Base-by-base conservation (phyloP, 2,797 vertebrate species). In the Sebastiscus albofasciatus region DNA sequence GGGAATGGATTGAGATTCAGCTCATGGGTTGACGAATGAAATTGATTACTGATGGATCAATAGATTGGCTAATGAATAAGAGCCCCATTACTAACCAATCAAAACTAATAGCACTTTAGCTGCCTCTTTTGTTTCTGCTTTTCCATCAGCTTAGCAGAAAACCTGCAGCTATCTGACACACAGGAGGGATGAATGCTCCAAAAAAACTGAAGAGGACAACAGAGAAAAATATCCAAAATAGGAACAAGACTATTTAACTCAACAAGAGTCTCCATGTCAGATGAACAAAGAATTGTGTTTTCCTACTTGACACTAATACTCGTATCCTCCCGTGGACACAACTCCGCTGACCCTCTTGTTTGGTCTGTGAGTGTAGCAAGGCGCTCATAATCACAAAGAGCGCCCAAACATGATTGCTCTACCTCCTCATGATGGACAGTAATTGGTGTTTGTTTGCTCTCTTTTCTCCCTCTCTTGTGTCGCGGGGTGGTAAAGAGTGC, bases 391-490 rank as follows among this genome's bases (percentile, higher is more conserved):
- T 84, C 83, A 82, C 83, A 68, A 77, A 73, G 84, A 73, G 74
- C 8, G 54, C 59, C 82, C 69, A 85, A 90, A 89, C 86, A 88
- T 67, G 69, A 85, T 46, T 70, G 42, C 67, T 67, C 60, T 60
- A 42, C 71, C 73, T 85, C 60, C n/a, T 72, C 13, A 6, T 93
- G 92, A 93, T 67, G 14, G 90, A 90, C 91, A 90, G 89, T 93
- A 93, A 94, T 93, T 91, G 89, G 90, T 90, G 90, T 94, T 93
- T 95, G 90, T 95, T 93, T 93, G 88, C 88, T 80, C 85, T 91
- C 84, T 81, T 77, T 75, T 82, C 83, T 89, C 84, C 77, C 87
- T 90, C 90, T 89, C 83, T 87, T 81, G 81, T 87, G 87, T 92
- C 75, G 29, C 39, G 18, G 67, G 75, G 72, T 77, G 85, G 86